Base-by-base conservation (phyloP, 2,888 invertebrate genomes). In the Tuberolachnus salignus region DNA sequence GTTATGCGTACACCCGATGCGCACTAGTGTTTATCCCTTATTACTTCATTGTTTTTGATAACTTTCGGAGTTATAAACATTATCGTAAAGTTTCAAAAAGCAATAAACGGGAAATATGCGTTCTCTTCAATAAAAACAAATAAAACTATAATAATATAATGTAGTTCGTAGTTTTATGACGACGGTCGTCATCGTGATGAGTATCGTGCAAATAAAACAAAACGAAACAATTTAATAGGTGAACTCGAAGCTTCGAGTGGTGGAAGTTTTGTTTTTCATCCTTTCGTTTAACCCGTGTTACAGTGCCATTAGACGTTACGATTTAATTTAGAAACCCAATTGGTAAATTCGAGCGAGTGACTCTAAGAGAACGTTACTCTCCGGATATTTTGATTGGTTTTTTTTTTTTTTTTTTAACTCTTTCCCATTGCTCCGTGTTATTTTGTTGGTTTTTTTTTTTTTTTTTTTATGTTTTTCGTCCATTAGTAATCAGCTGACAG, bases 401-500 rank as follows among this genome's bases (percentile, higher is more conserved):
- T 34, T 34, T 34, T 3, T 34, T 34, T 34, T 3, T 34, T 34
- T 34, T 34, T 44, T 44, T 42, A 57, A 46, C 8, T 26, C 26
- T 59, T 49, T 59, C 26, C 13, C 13, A 1, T 64, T 59, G 42
- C 46, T 46, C 44, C n/a, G 10, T 70, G 16, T 66, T 21, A 13
- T 70, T 63, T 10, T n/a, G n/a, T 34, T n/a, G n/a, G n/a, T n/a
- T n/a, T n/a, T n/a, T n/a, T n/a, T n/a, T n/a, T n/a, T 46, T 66
- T 26, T 51, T 67, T 6, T 51, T 51, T 67, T 44, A 69, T 55
- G n/a, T 44, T 49, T 44, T 44, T 64, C 44, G 44, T 64, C 44
- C 53, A 51, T 74, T 53, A 3, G 53, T 64, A 53, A 74, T 53
- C 63, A 34, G 19, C n/a, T 13, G 59, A 71, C 44, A 59, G 46